These are phyloP conservation scores for Cisticola juncidis DNA, from an alignment of 2,113 vertebrate genomes.

Conservation along the genomic window DNA sequence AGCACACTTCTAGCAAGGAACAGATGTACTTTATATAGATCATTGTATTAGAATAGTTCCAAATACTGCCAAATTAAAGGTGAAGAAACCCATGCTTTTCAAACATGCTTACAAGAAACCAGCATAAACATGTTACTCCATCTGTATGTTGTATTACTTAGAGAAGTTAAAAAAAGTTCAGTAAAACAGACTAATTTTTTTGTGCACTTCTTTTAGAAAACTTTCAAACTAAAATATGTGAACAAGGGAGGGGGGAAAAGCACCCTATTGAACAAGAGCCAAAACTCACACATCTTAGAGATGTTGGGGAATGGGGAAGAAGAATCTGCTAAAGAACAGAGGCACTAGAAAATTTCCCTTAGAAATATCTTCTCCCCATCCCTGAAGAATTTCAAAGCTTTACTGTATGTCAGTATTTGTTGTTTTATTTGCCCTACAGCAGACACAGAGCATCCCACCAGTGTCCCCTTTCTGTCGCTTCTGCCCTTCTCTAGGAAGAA, in stretches of 20 bases:
- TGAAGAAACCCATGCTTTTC: neutral
- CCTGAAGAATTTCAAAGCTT: neutral
- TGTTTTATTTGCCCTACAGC: neutral
- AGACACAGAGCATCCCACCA: neutral
- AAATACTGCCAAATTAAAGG: constrained; percentile 6
- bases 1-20: neutral
- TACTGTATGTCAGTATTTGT: accelerated
- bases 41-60: neutral
- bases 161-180: neutral
- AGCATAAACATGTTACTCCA: neutral
- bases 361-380: neutral
- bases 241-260: neutral
- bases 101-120: neutral
- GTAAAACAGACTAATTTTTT: neutral
- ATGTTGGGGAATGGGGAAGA: accelerated
- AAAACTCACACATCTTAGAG: neutral
- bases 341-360: neutral
- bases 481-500: neutral
- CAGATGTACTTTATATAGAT: neutral
- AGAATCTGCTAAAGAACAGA: neutral
- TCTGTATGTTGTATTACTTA: neutral
- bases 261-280: neutral
- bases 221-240: neutral
- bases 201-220: neutral
- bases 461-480: neutral